Conservation (phyloP, 1,140 invertebrate genomes). For the Hestina assimilis region DNA sequence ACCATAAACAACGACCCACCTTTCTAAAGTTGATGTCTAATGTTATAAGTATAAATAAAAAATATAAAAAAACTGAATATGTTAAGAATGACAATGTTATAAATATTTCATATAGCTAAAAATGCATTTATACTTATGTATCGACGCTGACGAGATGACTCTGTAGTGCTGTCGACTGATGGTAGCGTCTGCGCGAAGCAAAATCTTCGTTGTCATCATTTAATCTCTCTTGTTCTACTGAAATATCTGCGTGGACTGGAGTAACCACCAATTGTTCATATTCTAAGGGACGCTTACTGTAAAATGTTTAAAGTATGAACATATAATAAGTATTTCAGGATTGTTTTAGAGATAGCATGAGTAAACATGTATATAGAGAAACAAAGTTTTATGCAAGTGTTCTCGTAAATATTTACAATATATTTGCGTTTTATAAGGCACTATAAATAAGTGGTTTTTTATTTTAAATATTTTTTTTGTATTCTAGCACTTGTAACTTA, state of each 20-base stretch:
- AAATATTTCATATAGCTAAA: neutral
- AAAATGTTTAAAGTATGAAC: neutral
- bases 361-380: neutral
- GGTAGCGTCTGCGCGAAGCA: conserved; percentile 91
- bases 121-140: conserved; percentile 28
- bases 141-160: conserved; percentile 85
- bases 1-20: no score
- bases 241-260: conserved; percentile 89
- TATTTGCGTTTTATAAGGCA: no score
- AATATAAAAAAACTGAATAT: neutral
- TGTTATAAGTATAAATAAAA: neutral
- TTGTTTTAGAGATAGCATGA: neutral
- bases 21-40: no score
- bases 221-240: conserved; percentile 89
- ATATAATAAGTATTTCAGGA: neutral
- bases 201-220: conserved; percentile 98
- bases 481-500: no score
- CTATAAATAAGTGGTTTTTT: no score
- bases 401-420: no score
- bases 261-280: conserved; percentile 95
- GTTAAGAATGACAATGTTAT: no score
- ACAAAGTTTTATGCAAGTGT: no score
- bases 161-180: conserved; percentile 91
- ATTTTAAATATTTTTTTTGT: no score
- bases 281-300: conserved; percentile 85